Base-by-base conservation (phyloP, 53 echinoderm and acorn worm genomes). In the Patiria pectinifera region DNA sequence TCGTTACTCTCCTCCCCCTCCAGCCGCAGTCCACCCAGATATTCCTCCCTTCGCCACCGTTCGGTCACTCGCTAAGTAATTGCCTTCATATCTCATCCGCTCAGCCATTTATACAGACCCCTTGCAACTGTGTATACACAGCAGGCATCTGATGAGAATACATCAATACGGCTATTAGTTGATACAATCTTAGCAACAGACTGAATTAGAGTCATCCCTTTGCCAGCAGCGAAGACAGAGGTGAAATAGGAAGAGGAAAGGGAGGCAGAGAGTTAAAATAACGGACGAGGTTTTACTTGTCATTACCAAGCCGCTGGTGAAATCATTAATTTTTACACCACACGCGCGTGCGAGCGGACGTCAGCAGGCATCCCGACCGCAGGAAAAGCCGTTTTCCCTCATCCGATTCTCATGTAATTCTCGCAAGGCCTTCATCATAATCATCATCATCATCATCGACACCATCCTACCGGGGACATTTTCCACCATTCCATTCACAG, bases 151-250 rank as follows among this genome's bases (percentile, higher is more conserved):
- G 69, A 66, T 45, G 85, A 87, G 72, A 76, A 5, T 44, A 48
- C 87, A 45, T 59, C 76, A 87, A 59, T 87, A 75, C 87, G 72
- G 71, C 63, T 87, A 75, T 87, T 87, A 87, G 71, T 74, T 53
- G 87, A 71, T 87, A 87, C 87, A 87, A 87, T 87, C 87, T 48
- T 72, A 48, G 71, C 74, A 87, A 87, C 48, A 87, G 72, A 87
- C 59, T 71, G 72, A 74, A 75, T 87, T 87, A 87, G 71, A 87
- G 9, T 72, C 69, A 49, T 59, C 43, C 19, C 47, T 69, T 7
- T 80, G 22, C 80, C 80, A 13, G 22, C 24, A 80, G 80, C 48
- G 80, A 80, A 11, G 80, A 80, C 45, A 47, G 80, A 80, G 80
- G 19, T 12, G 45, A 45, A 15, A 3, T 19, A 85, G 46, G 23